Evolutionary conservation across 2,797 vertebrate species (phyloP).

Genomic region (Chanos chanos): DNA sequence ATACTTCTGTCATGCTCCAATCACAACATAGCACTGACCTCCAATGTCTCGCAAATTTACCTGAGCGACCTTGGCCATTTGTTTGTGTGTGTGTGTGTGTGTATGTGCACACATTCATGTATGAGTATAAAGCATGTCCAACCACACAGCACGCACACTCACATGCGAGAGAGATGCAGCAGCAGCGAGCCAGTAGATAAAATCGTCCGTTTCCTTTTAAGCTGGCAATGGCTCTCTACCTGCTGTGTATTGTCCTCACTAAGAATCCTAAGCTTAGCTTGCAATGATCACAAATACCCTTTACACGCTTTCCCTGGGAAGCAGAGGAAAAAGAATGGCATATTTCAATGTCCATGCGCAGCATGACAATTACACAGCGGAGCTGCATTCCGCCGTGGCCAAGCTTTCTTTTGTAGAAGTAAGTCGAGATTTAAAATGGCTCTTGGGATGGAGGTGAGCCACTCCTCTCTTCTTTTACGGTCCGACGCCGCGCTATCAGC

Average conservation of each 20-base stretch:
- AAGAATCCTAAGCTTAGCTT: slow-evolving; percentile 28
- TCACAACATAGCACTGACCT: neutral
- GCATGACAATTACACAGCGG: no score
- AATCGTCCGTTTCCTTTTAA: slow-evolving; percentile 29
- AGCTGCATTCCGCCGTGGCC: no score
- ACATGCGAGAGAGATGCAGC: slow-evolving; percentile 27
- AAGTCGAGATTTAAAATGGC: no score
- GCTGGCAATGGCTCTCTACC: slow-evolving; percentile 22
- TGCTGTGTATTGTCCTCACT: slow-evolving; percentile 32
- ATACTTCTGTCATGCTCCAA: neutral
- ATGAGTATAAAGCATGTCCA: neutral
- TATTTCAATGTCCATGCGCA: no score
- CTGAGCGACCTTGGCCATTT: neutral
- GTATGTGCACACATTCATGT: neutral
- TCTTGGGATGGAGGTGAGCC: no score
- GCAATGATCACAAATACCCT: slow-evolving; percentile 30
- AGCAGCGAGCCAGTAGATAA: slow-evolving; percentile 27
- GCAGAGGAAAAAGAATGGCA: slow-evolving; percentile 18
- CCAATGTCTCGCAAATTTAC: neutral
- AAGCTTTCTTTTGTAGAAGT: no score
- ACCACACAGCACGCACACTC: no score
- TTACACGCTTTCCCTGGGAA: slow-evolving; percentile 14
- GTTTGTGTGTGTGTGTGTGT: neutral
- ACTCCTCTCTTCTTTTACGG: neutral
- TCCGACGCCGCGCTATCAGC: neutral